phyloP scores from a whole-genome alignment of 2,888 invertebrate genomes.

The Caenorhabditis uteleia region DNA sequence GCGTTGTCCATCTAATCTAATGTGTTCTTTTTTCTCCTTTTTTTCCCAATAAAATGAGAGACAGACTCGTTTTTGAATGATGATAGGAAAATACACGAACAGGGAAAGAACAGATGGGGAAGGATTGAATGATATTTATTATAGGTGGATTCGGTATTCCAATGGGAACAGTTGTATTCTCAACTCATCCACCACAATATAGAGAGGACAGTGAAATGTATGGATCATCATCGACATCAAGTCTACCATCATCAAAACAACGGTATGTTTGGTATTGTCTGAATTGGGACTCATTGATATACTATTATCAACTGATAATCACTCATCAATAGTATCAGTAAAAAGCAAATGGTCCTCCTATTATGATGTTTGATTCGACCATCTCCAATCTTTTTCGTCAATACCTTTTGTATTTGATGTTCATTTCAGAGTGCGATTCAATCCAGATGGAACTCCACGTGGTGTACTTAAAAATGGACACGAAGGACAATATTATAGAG shows the following conservation, averaged over 20 bases:
- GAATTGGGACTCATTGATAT: background rate
- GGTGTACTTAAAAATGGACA: constrained; percentile 65
- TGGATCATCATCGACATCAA: constrained; percentile 57
- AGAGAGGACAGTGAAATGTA: constrained; percentile 56
- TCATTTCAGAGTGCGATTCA: constrained; percentile 63
- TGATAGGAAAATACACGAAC: too few relatives aligned
- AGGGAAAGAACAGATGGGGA: too few relatives aligned
- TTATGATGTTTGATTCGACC: too few relatives aligned
- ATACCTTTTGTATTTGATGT: background rate
- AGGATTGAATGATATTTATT: too few relatives aligned
- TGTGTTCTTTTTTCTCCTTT: too few relatives aligned
- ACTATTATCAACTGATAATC: background rate
- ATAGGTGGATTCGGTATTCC: constrained; percentile 68
- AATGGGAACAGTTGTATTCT: constrained; percentile 67
- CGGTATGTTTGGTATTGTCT: constrained; percentile 26
- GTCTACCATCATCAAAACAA: constrained; percentile 53
- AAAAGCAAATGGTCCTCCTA: background rate
- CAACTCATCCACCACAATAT: constrained; percentile 68
- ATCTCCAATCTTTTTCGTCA: too few relatives aligned
- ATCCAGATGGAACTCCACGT: constrained; percentile 68
- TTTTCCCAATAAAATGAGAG: too few relatives aligned
- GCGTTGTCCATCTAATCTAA: too few relatives aligned
- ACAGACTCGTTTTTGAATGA: too few relatives aligned
- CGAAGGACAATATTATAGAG: constrained; percentile 15
- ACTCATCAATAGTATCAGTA: background rate